Evolutionary conservation across 2,113 vertebrate genomes (phyloP).

Genomic region (Hucho hucho): DNA sequence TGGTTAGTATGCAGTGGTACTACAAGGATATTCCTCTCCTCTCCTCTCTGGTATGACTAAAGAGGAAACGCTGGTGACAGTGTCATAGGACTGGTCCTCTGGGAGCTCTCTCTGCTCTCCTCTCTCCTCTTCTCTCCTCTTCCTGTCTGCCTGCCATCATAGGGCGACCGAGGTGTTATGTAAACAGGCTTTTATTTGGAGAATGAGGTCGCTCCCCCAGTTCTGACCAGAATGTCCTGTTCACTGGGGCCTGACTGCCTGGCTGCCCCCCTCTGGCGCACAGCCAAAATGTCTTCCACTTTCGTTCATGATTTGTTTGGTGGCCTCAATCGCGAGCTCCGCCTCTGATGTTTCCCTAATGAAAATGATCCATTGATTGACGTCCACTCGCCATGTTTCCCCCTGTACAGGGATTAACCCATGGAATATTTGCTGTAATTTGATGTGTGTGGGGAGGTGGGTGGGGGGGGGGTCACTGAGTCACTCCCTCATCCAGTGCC

Average conservation of each 20-base stretch:
- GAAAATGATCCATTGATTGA: constrained; percentile 47
- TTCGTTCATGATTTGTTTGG: constrained; percentile 59
- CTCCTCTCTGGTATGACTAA: constrained; percentile 2
- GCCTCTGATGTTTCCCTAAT: constrained; percentile 44
- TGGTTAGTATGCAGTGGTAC: not conserved
- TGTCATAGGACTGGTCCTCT: not conserved
- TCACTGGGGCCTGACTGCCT: not conserved
- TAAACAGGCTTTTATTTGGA: constrained; percentile 70
- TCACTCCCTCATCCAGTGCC: not conserved
- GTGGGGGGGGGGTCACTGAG: not conserved
- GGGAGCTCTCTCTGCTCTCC: constrained; percentile 41
- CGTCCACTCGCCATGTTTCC: constrained; percentile 21
- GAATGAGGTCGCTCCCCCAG: constrained; percentile 67
- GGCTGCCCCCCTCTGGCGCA: constrained; percentile 49
- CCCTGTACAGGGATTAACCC: constrained; percentile 53
- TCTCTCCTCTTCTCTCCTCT: not conserved
- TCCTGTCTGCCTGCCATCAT: constrained; percentile 31
- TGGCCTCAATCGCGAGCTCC: constrained; percentile 42
- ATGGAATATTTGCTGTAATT: constrained; percentile 61
- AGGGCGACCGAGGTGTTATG: constrained; percentile 67
- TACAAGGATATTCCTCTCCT: not conserved
- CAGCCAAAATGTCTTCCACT: constrained; percentile 63
- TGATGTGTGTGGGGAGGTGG: constrained; percentile 43
- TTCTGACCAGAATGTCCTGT: constrained; percentile 68
- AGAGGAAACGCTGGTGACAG: constrained; percentile 1